phyloP scores from a whole-genome alignment of 1,140 invertebrate genomes.

The Leptinotarsa defecta region DNA sequence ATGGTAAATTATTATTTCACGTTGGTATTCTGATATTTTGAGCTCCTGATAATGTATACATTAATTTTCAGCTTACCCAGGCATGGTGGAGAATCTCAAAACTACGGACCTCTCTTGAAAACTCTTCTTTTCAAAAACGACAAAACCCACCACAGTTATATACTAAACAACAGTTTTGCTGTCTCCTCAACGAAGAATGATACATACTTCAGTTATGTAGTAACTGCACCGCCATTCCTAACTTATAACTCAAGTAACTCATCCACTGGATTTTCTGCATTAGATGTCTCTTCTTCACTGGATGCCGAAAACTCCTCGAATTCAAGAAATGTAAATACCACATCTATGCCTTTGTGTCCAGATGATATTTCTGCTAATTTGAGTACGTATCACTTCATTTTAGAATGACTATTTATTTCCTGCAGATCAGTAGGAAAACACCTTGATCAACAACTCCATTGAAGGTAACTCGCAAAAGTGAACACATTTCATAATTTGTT shows the following conservation, averaged over 20 bases:
- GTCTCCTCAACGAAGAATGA: slow-evolving; percentile 24
- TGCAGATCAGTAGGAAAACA: no score
- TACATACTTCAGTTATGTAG: slow-evolving; percentile 35
- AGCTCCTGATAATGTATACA: background rate
- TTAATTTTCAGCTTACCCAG: slow-evolving; percentile 29
- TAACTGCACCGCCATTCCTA: slow-evolving; percentile 36
- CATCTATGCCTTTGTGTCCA: slow-evolving; percentile 33
- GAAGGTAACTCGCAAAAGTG: no score
- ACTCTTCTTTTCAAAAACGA: slow-evolving; percentile 35
- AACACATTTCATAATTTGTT: no score
- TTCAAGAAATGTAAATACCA: background rate
- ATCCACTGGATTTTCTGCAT: background rate
- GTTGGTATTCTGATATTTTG: background rate
- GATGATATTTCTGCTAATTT: slow-evolving; percentile 37
- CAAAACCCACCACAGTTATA: slow-evolving; percentile 25
- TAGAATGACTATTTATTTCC: no score
- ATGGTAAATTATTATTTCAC: background rate
- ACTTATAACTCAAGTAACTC: slow-evolving; percentile 18
- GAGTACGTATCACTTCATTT: slow-evolving; percentile 28
- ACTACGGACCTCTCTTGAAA: slow-evolving; percentile 38
- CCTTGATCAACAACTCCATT: no score
- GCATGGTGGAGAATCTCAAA: slow-evolving; percentile 29
- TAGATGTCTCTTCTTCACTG: slow-evolving; percentile 4
- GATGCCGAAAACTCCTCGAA: background rate
- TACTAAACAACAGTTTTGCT: slow-evolving; percentile 7